phyloP scores from a whole-genome alignment of 2,888 invertebrate species.

The Chloroclysta siterata region DNA sequence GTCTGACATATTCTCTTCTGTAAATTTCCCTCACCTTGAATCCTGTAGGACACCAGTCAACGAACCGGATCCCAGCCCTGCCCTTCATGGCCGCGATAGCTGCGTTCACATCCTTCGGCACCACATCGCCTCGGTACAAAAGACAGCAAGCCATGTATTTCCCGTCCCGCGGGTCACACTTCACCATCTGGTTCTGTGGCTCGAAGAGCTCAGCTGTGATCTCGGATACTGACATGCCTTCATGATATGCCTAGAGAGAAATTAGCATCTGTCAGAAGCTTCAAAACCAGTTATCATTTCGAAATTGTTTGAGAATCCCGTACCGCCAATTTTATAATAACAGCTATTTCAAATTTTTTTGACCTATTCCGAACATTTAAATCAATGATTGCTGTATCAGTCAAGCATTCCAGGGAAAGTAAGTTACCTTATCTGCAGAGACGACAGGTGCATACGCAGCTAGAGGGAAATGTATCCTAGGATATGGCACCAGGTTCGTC shows the following conservation, averaged over 20 bases:
- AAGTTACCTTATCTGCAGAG: constrained; percentile 86
- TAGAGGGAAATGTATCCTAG: constrained; percentile 94
- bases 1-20: too few relatives aligned
- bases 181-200: constrained; percentile 95
- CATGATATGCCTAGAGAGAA: constrained; percentile 84
- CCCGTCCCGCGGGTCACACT: constrained; percentile 92
- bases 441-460: constrained; percentile 90
- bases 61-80: constrained; percentile 92
- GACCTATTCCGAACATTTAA: too few relatives aligned
- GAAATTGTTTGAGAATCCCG: too few relatives aligned
- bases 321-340: too few relatives aligned
- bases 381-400: neutral
- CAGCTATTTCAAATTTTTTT: too few relatives aligned
- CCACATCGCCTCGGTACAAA: constrained; percentile 95
- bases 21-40: constrained; percentile 92
- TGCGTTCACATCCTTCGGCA: constrained; percentile 94
- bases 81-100: constrained; percentile 92
- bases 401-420: neutral
- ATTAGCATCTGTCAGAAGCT: neutral
- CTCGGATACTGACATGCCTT: constrained; percentile 91
- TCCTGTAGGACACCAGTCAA: constrained; percentile 98
- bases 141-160: constrained; percentile 96
- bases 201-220: constrained; percentile 96
- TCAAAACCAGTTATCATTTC: too few relatives aligned
- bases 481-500: constrained; percentile 96